These are phyloP conservation scores for Pseudochaenichthys georgianus DNA, from an alignment of 2,797 vertebrate species.

Conservation along the genomic window DNA sequence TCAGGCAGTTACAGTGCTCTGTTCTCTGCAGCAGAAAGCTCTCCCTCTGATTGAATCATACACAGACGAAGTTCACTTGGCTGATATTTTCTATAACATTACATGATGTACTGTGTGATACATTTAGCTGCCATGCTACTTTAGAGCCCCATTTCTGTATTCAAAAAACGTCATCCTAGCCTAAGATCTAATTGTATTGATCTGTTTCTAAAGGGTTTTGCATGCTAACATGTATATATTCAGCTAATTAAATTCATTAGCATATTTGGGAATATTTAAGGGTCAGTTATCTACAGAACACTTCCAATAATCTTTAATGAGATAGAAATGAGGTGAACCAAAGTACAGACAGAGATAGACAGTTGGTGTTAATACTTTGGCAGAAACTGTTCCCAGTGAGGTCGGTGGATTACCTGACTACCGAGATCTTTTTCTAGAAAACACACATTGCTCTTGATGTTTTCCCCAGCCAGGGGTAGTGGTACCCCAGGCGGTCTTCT, in stretches of 20 bases:
- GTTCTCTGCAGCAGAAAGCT: slow-evolving; percentile 34
- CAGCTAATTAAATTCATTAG: not conserved
- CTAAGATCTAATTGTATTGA: not conserved
- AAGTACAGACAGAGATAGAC: no score
- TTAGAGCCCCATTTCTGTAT: no score
- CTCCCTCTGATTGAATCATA: slow-evolving; percentile 22
- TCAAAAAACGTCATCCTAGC: not conserved
- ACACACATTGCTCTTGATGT: no score
- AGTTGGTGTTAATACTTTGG: no score
- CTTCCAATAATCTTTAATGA: not conserved
- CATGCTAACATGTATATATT: not conserved
- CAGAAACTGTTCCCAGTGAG: no score
- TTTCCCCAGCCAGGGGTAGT: no score
- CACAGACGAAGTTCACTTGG: not conserved
- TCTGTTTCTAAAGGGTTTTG: not conserved
- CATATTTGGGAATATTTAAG: not conserved
- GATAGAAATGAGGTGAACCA: no score
- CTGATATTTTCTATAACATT: not conserved
- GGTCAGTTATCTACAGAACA: not conserved
- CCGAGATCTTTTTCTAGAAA: no score
- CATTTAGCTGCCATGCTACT: not conserved
- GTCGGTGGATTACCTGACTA: no score
- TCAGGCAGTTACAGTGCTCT: not conserved
- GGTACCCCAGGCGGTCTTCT: no score
- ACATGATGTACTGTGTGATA: not conserved